A percentile compares a stretch with the other conserved stretches of the same genome.
Conservation (phyloP, 1,140 invertebrate genomes). For the Drosophila chauvacae region DNA sequence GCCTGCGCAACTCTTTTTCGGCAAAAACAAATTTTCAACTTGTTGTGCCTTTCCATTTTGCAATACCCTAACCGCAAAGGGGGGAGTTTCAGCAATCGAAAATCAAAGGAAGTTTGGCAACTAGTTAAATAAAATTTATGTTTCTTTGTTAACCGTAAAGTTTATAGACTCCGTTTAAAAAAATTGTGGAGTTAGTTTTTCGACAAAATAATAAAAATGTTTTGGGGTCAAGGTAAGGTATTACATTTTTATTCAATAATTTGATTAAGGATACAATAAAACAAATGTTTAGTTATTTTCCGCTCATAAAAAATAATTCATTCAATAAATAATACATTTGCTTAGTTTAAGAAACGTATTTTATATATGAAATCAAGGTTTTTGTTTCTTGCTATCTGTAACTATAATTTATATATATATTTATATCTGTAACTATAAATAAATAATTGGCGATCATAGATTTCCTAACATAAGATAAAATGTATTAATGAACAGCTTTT, state of each 20-base stretch:
- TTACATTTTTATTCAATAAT: background rate
- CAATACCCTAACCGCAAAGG: conserved; percentile 38
- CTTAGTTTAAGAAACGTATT: background rate
- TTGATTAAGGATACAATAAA: background rate
- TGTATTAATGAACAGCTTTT: background rate
- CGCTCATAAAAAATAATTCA: background rate
- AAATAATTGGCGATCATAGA: too few species aligned
- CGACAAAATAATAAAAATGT: background rate
- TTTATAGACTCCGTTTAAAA: background rate
- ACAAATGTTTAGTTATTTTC: background rate
- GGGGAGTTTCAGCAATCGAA: conserved; percentile 9
- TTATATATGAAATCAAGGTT: too few species aligned
- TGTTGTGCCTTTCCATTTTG: conserved; percentile 50
- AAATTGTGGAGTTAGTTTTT: background rate
- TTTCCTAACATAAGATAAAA: too few species aligned
- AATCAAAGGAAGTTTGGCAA: conserved; percentile 9
- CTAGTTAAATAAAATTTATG: conserved; percentile 18
- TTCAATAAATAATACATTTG: background rate
- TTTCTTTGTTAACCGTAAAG: conserved; percentile 2
- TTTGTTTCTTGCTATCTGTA: too few species aligned
- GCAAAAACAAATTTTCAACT: conserved; percentile 50
- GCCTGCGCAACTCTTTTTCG: conserved; percentile 44
- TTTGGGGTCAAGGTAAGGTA: background rate
- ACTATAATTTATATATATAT: too few species aligned
- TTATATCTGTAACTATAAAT: too few species aligned